phyloP scores from a whole-genome alignment of 2,797 vertebrate genomes.

The Eidolon dupreanum region DNA sequence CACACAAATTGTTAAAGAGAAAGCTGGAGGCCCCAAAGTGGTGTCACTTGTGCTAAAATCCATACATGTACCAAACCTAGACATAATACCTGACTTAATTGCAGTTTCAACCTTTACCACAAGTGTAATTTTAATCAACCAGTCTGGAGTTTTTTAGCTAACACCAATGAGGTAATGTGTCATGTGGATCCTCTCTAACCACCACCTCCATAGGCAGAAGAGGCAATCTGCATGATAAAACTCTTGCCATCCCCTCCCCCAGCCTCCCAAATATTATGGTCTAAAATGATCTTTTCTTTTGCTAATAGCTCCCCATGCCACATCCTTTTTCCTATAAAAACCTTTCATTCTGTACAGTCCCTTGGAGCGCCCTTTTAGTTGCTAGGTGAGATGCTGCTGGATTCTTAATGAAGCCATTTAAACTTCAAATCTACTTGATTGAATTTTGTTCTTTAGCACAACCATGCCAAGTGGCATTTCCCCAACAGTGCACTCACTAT shows the following conservation, averaged over 20 bases:
- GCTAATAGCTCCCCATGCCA: not conserved
- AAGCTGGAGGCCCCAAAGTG: not conserved
- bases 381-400: too few relatives aligned
- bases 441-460: not conserved
- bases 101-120: not conserved
- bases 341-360: too few relatives aligned
- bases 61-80: not conserved
- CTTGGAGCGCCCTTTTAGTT: too few relatives aligned
- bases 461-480: not conserved
- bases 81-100: not conserved
- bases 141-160: not conserved
- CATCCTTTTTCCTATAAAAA: not conserved
- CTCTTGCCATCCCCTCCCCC: not conserved
- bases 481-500: too few relatives aligned
- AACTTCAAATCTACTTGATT: not conserved
- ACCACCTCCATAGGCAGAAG: not conserved
- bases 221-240: not conserved
- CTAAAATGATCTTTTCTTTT: not conserved
- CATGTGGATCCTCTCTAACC: not conserved
- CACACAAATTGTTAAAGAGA: not conserved
- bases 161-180: not conserved
- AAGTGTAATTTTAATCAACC: not conserved
- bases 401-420: not conserved
- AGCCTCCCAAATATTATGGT: not conserved
- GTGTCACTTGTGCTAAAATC: not conserved